These are phyloP conservation scores for Apamea monoglypha DNA, from an alignment of 2,888 invertebrate genomes.

Conservation along the genomic window DNA sequence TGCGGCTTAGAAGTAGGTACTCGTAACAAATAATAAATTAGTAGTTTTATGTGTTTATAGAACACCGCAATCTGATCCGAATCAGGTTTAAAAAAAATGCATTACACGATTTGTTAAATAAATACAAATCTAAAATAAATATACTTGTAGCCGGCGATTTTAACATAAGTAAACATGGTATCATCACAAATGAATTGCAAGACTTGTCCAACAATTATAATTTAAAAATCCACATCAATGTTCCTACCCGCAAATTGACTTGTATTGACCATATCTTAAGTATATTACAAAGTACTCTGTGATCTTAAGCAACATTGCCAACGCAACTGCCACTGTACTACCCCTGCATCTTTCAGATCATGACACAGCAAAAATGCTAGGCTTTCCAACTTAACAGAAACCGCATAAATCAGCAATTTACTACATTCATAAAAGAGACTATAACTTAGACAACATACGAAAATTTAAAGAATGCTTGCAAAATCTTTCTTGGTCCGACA, in stretches of 20 bases:
- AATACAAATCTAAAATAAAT: no score
- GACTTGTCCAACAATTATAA: not conserved
- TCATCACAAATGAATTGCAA: not conserved
- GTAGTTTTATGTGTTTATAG: no score
- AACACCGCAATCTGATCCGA: no score
- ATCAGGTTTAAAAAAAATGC: no score
- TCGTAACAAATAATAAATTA: no score
- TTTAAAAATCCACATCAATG: constrained; percentile 10
- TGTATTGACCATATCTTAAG: constrained; percentile 23
- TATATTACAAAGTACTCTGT: no score
- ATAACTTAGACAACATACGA: not conserved
- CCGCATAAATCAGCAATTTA: not conserved
- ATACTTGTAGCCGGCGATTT: constrained; percentile 18
- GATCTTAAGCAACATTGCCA: constrained; percentile 19
- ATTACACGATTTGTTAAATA: no score
- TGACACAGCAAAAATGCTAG: constrained; percentile 9
- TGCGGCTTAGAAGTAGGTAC: no score
- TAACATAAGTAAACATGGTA: constrained; percentile 6
- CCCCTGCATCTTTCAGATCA: constrained; percentile 14
- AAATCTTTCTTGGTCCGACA: constrained; percentile 1
- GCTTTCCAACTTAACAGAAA: not conserved
- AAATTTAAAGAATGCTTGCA: not conserved
- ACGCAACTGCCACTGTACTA: constrained; percentile 14
- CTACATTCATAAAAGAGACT: not conserved
- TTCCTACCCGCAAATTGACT: constrained; percentile 2